Evolutionary conservation across 2,888 invertebrate species (phyloP).

Genomic region (Agelastica alni): DNA sequence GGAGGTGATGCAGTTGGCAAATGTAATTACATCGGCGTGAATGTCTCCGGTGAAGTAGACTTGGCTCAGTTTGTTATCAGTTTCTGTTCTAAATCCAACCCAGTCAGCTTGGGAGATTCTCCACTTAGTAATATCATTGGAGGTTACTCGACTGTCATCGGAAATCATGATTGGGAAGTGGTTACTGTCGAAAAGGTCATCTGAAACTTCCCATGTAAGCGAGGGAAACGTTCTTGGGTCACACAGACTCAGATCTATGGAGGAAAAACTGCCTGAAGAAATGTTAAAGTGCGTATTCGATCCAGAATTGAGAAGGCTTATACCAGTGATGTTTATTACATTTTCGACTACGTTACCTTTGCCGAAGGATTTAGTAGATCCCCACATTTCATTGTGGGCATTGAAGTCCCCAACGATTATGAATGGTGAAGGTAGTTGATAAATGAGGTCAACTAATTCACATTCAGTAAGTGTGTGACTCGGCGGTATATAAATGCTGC

Average conservation of each 20-base stretch:
- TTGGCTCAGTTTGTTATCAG: background rate
- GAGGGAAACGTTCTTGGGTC: conserved; percentile 5
- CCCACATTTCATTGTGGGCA: conserved; percentile 15
- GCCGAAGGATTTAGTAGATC: conserved; percentile 6
- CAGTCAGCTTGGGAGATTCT: too few relatives aligned
- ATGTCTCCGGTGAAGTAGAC: background rate
- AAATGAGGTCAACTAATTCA: conserved; percentile 1
- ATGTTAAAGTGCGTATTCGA: conserved; percentile 15
- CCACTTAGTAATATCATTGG: too few relatives aligned
- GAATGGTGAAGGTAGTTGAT: conserved; percentile 21
- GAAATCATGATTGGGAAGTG: conserved; percentile 18
- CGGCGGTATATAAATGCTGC: conserved; percentile 19
- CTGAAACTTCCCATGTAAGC: conserved; percentile 14
- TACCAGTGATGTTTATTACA: background rate
- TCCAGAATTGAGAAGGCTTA: conserved; percentile 4
- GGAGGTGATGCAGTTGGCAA: too few relatives aligned
- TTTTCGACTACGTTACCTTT: conserved; percentile 1
- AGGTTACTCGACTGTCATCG: background rate
- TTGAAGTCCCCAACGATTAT: conserved; percentile 24
- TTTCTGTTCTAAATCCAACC: background rate
- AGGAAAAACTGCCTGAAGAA: conserved; percentile 15
- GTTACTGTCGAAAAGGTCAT: conserved; percentile 17
- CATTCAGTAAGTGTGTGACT: background rate
- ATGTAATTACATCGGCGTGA: background rate
- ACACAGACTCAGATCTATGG: conserved; percentile 23